Conservation (phyloP, 2,797 vertebrate genomes). For the Platalea minor region DNA sequence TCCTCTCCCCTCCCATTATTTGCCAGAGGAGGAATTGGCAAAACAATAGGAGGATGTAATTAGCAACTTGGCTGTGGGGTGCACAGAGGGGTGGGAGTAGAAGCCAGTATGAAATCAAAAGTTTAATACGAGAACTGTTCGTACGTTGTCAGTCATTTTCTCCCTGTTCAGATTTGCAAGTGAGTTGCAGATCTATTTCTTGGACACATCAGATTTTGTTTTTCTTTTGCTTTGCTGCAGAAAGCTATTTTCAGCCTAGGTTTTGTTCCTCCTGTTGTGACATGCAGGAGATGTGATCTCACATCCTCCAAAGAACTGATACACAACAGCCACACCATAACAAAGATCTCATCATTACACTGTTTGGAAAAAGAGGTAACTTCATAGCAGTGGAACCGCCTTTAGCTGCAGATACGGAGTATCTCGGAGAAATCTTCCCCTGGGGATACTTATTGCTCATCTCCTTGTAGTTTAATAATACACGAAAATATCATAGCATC, state of each 20-base stretch:
- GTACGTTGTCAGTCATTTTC: neutral
- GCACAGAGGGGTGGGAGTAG: neutral
- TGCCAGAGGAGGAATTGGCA: slow-evolving; percentile 6
- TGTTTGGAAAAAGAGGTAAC: neutral
- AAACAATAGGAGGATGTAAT: slow-evolving; percentile 18
- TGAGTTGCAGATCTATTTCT: neutral
- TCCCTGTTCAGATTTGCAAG: neutral
- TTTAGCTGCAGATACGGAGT: neutral
- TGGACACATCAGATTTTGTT: neutral
- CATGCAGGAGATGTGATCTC: slow-evolving; percentile 33
- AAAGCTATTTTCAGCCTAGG: slow-evolving; percentile 17
- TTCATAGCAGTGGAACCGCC: neutral
- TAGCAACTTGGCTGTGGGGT: neutral
- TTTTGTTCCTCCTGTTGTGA: slow-evolving; percentile 25
- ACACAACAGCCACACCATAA: neutral
- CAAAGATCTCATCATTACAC: neutral
- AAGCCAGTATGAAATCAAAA: neutral
- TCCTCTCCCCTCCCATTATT: neutral
- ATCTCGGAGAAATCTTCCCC: neutral
- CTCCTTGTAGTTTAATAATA: neutral
- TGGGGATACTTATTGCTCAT: neutral
- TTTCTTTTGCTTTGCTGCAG: neutral
- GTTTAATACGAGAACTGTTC: neutral
- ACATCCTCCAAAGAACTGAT: neutral
- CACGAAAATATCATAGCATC: neutral